Conservation (phyloP, 2,113 vertebrate species). For the Cathartes aura region DNA sequence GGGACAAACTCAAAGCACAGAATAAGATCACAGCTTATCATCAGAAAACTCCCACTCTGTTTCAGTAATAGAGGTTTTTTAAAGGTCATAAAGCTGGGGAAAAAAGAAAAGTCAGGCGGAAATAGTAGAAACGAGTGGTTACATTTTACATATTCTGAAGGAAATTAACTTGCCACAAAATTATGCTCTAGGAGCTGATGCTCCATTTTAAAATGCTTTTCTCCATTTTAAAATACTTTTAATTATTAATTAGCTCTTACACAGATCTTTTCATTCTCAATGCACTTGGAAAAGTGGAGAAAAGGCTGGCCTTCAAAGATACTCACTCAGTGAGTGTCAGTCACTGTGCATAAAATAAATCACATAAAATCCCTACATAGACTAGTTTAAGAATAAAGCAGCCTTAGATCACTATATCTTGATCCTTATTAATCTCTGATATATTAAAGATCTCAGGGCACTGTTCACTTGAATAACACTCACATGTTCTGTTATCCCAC, state of each 20-base stretch:
- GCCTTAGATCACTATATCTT: neutral
- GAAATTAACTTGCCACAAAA: neutral
- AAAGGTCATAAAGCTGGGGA: neutral
- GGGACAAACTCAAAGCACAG: neutral
- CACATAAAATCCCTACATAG: neutral
- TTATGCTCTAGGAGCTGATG: neutral
- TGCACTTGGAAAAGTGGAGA: neutral
- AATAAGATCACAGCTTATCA: neutral
- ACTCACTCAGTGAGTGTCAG: neutral
- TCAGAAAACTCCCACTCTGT: neutral
- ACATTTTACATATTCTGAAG: neutral
- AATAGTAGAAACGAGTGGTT: neutral
- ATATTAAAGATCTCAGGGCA: neutral
- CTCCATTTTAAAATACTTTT: neutral
- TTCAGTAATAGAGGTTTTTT: neutral
- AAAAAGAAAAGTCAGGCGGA: neutral
- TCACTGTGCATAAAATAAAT: neutral
- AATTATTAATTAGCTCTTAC: neutral
- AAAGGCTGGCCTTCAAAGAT: neutral
- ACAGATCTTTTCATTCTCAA: neutral
- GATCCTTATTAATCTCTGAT: neutral
- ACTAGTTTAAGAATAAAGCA: neutral
- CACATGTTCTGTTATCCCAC: neutral
- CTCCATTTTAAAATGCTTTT: neutral
- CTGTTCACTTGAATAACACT: neutral